These are phyloP conservation scores for Tenthredo distinguenda DNA, from an alignment of 2,888 invertebrate genomes.

Conservation along the genomic window DNA sequence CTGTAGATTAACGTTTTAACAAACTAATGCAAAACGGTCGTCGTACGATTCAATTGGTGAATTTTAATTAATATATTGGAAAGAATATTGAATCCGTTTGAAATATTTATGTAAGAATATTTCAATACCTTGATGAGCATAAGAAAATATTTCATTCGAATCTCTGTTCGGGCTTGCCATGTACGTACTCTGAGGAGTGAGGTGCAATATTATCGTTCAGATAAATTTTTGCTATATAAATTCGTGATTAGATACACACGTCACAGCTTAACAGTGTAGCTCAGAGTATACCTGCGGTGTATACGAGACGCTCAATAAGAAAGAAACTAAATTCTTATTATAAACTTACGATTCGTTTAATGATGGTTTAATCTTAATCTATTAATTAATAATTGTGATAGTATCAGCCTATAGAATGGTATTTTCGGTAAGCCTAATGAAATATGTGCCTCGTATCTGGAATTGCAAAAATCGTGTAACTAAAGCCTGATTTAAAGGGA, in stretches of 20 bases:
- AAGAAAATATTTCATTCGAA: neutral
- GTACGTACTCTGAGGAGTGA: neutral
- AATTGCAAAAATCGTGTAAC: conserved; percentile 30
- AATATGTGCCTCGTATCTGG: conserved; percentile 45
- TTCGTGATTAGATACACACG: neutral
- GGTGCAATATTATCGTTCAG: neutral
- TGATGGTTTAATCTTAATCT: neutral
- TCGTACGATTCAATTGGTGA: neutral
- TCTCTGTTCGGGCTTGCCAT: neutral
- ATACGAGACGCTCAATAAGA: conserved; percentile 5
- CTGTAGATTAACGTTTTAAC: conserved; percentile 16
- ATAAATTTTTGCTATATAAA: neutral
- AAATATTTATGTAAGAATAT: neutral
- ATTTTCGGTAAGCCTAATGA: conserved; percentile 20
- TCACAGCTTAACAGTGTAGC: neutral
- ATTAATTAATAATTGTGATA: conserved; percentile 28
- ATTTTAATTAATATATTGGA: conserved; percentile 3
- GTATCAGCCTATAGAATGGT: conserved; percentile 16
- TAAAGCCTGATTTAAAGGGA: neutral
- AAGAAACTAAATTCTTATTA: conserved; percentile 13
- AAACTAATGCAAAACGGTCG: neutral
- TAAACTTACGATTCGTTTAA: conserved; percentile 1
- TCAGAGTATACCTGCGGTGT: neutral
- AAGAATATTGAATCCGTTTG: neutral
- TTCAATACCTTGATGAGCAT: neutral